Base-by-base conservation (phyloP, 2,888 invertebrate species). In the Arge pagana region DNA sequence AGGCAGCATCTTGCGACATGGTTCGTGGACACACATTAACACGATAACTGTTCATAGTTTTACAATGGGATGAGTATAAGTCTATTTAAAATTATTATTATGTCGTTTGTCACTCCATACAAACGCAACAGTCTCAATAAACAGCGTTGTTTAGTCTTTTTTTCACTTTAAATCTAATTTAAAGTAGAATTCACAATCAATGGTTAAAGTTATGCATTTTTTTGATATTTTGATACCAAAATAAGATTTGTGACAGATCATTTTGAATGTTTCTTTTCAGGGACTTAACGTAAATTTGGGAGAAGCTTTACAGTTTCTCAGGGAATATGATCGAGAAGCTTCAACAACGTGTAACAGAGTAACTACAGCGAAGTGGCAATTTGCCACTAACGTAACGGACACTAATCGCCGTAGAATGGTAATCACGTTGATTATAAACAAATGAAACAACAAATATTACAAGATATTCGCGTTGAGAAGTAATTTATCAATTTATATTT, bases 361-460 rank as follows among this genome's bases (percentile, higher is more conserved):
- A 2, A 86, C 83, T 42, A 83, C 82, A 59, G 83, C 87, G 0
- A 87, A 88, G 67, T 90, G 90, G 89, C 82, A 82, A 50, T 90
- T 86, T 67, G 86, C 87, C 5, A 89, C 89, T 4, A 90, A 90
- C 71, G 85, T 88, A 58, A 89, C 89, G 0, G 88, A 89, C 45
- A 75, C 76, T 56, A 89, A 88, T 74, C 83, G 85, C 3, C 79
- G 87, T 1, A 78, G 84, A 45, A 89, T 89, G 88, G 80, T 80
- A 60, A 67, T 57, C 49, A 55, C 10, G 4, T 6, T 16, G 10
- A 26, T 43, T 19, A 26, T 1, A 6, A 13, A 21, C 23, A 19
- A 28, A 13, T 24, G 23, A 42, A 35, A 7, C 8, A 37, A 21
- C 11, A 11, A 26, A 30, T 41, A 41, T 24, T 7, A 16, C 21